phyloP scores from a whole-genome alignment of 2,888 invertebrate genomes.

The Epistrophe eligans region DNA sequence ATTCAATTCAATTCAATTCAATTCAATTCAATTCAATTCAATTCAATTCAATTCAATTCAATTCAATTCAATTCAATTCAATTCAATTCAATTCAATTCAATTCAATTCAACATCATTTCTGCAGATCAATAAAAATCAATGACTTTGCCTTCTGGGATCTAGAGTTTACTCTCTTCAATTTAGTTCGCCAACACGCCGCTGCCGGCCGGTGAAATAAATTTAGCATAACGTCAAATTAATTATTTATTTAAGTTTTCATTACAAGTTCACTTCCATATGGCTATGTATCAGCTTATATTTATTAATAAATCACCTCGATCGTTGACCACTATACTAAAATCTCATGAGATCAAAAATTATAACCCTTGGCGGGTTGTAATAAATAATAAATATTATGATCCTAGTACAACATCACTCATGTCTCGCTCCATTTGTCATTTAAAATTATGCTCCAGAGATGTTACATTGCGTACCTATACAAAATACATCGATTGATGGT shows the following conservation, averaged over 20 bases:
- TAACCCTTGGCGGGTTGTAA: not conserved
- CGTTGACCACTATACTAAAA: not conserved
- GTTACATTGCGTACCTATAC: conserved; percentile 37
- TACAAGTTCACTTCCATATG: not conserved
- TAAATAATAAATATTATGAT: conserved; percentile 8
- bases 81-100: too few species aligned
- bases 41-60: too few species aligned
- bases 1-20: too few species aligned
- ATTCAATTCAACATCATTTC: too few species aligned
- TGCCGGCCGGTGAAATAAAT: too few species aligned
- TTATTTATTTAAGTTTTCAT: not conserved
- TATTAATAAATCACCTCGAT: not conserved
- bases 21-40: too few species aligned
- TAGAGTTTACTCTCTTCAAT: too few species aligned
- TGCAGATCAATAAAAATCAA: too few species aligned
- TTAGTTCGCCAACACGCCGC: too few species aligned
- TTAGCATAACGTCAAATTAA: not conserved
- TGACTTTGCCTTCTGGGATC: too few species aligned
- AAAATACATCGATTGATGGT: conserved; percentile 19
- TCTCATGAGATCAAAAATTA: not conserved
- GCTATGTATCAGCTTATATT: too few species aligned
- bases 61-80: too few species aligned
- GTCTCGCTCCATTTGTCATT: conserved; percentile 60
- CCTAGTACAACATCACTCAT: conserved; percentile 52
- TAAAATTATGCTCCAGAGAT: conserved; percentile 12